A percentile compares a stretch with the other conserved stretches of the same genome.
phyloP scores from a whole-genome alignment of 2,888 invertebrate species.

The Papilio elwesi region DNA sequence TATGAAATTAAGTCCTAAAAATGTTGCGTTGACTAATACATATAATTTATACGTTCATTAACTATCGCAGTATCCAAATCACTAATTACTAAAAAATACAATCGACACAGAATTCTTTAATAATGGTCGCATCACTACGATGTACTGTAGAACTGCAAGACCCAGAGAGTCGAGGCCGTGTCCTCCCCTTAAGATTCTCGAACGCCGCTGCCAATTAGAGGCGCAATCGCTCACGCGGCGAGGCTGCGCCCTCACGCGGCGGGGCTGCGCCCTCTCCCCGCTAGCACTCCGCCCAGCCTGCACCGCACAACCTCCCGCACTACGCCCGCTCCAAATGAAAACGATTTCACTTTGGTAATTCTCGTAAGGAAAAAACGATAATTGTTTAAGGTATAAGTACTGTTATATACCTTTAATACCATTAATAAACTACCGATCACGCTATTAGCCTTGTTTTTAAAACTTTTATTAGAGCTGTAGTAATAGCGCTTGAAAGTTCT shows the following conservation, averaged over 20 bases:
- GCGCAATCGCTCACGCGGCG: conserved; percentile 84
- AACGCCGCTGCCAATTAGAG: conserved; percentile 84
- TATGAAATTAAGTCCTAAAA: no score
- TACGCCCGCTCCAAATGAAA: conserved; percentile 78
- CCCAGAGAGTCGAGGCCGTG: conserved; percentile 73
- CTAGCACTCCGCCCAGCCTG: conserved; percentile 51
- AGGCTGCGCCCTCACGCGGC: conserved; percentile 59
- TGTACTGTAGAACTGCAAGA: conserved; percentile 61
- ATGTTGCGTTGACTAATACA: no score
- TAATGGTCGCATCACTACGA: conserved; percentile 62
- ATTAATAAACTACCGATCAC: not conserved
- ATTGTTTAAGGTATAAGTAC: conserved; percentile 43
- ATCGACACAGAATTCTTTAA: conserved; percentile 6
- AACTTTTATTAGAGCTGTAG: no score
- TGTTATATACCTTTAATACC: not conserved
- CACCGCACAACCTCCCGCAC: conserved; percentile 64
- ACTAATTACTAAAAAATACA: not conserved
- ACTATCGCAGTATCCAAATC: no score
- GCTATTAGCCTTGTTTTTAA: no score
- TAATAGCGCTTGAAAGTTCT: no score
- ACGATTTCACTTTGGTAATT: conserved; percentile 77
- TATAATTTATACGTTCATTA: no score
- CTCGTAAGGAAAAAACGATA: conserved; percentile 63
- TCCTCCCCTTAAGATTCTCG: conserved; percentile 85
- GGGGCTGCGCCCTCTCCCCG: conserved; percentile 51